Conservation (phyloP, 2,797 vertebrate genomes). For the Cheirogaleus major region DNA sequence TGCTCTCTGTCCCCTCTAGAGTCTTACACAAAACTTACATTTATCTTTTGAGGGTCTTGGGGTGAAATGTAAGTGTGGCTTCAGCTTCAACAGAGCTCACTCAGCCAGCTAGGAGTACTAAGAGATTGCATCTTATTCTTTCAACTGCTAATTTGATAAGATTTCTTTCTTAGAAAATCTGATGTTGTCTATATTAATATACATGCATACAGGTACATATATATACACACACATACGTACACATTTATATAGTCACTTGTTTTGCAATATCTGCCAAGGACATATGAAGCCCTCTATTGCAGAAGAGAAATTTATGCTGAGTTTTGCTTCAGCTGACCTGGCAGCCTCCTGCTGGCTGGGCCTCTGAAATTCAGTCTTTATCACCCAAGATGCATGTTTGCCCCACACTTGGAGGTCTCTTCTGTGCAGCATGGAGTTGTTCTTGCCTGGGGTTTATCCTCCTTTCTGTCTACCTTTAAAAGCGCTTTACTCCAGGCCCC, state of each 20-base stretch:
- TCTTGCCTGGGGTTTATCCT: not conserved
- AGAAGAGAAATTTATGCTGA: not conserved
- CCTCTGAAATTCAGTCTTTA: not conserved
- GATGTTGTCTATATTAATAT: not conserved
- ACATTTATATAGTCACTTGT: not conserved
- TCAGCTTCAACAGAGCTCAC: not conserved
- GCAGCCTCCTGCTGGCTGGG: not conserved
- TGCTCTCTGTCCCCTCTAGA: not conserved
- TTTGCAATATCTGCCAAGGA: not conserved
- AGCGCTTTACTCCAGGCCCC: not conserved
- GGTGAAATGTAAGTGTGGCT: not conserved
- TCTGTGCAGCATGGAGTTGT: not conserved
- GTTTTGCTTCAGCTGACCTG: not conserved
- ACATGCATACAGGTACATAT: too few species aligned
- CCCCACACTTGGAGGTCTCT: not conserved
- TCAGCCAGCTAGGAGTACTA: not conserved
- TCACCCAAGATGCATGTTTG: not conserved
- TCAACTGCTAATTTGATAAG: not conserved
- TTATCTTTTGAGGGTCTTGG: not conserved
- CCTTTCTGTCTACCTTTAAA: slow-evolving; percentile 18
- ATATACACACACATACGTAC: not conserved
- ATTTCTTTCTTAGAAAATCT: not conserved
- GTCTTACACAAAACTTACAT: not conserved
- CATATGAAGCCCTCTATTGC: not conserved
- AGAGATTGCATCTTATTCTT: not conserved